Evolutionary conservation across 2,888 invertebrate species (phyloP), one percentile per base, ranked within the genome.

Genomic region (Mechanitis messenoides): DNA sequence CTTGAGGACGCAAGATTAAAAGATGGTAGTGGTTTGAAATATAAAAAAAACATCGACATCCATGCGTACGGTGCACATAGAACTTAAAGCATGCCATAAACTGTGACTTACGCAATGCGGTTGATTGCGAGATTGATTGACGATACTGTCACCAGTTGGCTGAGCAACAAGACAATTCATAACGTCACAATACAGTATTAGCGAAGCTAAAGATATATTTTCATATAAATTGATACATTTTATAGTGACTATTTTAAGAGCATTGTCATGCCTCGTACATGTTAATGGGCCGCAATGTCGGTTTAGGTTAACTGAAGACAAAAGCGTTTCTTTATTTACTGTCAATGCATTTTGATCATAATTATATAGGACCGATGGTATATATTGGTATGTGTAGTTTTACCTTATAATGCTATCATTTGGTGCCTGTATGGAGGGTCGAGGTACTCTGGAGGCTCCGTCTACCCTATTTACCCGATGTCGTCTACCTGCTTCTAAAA

Each of bases 101-200:
- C 79, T 78, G 83, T 81, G 91, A 95, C 96, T 96, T 95, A 96
- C 96, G 95, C 95, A 91, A 96, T 96, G 92, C 96, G 93, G 94
- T 95, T 95, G 92, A 96, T 93, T 92, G 95, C 94, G 91, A 96
- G 94, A 93, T 96, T 96, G 93, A 96, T 95, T 91, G 95, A 94
- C 86, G 96, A 96, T 91, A 96, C 94, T 91, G 95, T 95, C 94
- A 94, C 95, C 93, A 96, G 95, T 93, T 96, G 95, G 94, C 96
- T 96, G 94, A 92, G 91, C 90, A 91, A 85, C 81, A 86, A 89
- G 83, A 88, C 84, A 88, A 79, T 78, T 85, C 83, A 86, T 87
- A 87, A 86, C 84, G 81, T 87, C 86, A 87, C 87, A 85, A 75
- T 81, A 86, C 83, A 76, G 78, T 76, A 79, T 79, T 82, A 79